phyloP scores from a whole-genome alignment of 2,888 invertebrate genomes.

The Digitonthophagus gazella region DNA sequence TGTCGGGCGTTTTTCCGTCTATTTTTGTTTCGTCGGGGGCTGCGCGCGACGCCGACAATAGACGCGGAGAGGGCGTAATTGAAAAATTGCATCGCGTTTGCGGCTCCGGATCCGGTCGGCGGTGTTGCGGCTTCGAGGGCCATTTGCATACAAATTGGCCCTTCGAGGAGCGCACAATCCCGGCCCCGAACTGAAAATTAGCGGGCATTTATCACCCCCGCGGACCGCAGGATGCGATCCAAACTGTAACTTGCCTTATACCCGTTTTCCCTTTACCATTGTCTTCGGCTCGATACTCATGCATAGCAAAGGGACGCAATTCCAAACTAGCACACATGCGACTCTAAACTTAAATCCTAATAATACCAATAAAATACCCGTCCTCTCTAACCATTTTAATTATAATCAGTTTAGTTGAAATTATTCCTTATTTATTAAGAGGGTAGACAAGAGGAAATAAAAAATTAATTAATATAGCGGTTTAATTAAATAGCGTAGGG shows the following conservation, averaged over 20 bases:
- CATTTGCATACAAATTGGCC: constrained; percentile 15
- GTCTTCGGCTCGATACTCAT: neutral
- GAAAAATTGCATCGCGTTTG: constrained; percentile 8
- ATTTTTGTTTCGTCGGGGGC: neutral
- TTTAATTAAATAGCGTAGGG: neutral
- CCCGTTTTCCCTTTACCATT: neutral
- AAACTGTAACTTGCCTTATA: neutral
- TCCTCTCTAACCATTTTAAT: too few species aligned
- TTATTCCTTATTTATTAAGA: neutral
- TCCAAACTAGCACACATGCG: too few species aligned
- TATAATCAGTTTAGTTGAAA: neutral
- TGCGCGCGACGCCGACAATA: neutral
- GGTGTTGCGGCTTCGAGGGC: neutral
- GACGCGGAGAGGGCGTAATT: constrained; percentile 5
- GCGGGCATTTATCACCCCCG: constrained; percentile 11
- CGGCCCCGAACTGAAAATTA: constrained; percentile 6
- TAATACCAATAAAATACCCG: too few species aligned
- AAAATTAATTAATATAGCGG: neutral
- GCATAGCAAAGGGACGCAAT: neutral
- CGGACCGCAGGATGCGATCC: neutral
- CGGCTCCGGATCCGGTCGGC: constrained; percentile 6
- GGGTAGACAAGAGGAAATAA: neutral
- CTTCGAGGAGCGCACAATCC: constrained; percentile 15
- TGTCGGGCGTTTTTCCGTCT: neutral
- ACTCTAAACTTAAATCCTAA: too few species aligned